Percentiles rank a stretch among this genome's conserved stretches.
These are phyloP conservation scores for Bryconaethiops microstoma DNA, from an alignment of 2,797 vertebrate species.

Conservation along the genomic window DNA sequence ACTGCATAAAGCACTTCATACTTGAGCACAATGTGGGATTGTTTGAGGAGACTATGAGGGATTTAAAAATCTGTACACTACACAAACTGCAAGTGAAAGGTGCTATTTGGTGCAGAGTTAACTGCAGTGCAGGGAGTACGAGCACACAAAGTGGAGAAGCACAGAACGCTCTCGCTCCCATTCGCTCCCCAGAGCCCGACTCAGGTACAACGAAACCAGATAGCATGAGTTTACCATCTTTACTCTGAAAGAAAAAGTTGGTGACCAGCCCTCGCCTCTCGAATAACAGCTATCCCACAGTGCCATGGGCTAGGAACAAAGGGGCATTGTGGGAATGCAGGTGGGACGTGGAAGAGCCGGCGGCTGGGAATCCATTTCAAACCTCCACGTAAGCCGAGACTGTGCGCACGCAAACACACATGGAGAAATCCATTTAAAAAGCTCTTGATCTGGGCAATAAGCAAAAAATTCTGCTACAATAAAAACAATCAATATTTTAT, in stretches of 20 bases:
- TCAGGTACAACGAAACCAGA: slow-evolving; percentile 64
- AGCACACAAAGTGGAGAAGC: slow-evolving; percentile 41
- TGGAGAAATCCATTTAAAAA: too few species aligned
- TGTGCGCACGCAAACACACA: slow-evolving; percentile 27
- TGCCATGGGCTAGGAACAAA: slow-evolving; percentile 70
- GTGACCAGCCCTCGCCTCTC: slow-evolving; percentile 71
- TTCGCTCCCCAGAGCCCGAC: slow-evolving; percentile 58
- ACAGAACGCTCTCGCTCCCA: slow-evolving; percentile 36
- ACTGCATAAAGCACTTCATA: not conserved
- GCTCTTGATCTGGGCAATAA: too few species aligned
- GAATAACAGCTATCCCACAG: slow-evolving; percentile 73
- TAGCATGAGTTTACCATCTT: slow-evolving; percentile 68
- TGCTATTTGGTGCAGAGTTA: too few species aligned
- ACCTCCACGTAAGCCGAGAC: slow-evolving; percentile 55
- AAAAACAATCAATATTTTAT: too few species aligned
- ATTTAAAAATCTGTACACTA: not conserved
- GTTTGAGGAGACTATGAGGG: not conserved
- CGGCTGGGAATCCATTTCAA: slow-evolving; percentile 62
- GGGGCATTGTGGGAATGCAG: slow-evolving; percentile 73
- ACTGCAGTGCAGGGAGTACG: slow-evolving; percentile 19
- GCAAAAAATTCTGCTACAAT: too few species aligned
- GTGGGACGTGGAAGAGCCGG: slow-evolving; percentile 69
- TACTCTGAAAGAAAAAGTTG: slow-evolving; percentile 66
- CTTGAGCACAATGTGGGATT: not conserved
- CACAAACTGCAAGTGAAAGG: too few species aligned